Evolutionary conservation across 2,888 invertebrate species (phyloP), one percentile per base, ranked within the genome.

Genomic region (Lutraria lutraria): DNA sequence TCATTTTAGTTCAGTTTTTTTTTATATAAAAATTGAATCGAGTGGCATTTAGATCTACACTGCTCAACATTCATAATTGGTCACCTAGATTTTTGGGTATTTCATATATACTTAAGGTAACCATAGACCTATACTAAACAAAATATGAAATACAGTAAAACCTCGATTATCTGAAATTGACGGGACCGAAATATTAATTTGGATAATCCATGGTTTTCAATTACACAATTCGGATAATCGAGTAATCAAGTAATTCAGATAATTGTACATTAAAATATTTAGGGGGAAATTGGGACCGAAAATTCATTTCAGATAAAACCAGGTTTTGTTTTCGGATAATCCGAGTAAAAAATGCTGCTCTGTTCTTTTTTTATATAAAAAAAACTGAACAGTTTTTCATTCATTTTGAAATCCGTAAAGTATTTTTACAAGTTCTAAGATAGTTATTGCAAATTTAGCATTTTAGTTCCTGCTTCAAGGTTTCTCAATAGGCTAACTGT

Each of bases 391-490:
- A n/a, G 63, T 25, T 68, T n/a, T 68, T 76, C 76, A 76, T 76
- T 76, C 76, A 76, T 76, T 31, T 4, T 31, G 76, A 76, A 76
- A 76, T 76, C 76, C 76, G 29, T 76, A n/a, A 68, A 25, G n/a
- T 25, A 25, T 68, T 68, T 25, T 21, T 25, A 68, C 25, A 25
- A 31, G 34, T 13, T 76, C 76, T 34, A 15, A 31, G 34, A 13
- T 76, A 29, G 72, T 29, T 72, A 72, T 29, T 72, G 31, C 31
- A 76, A 76, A 76, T 31, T 76, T 76, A 34, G 34, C 34, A 34
- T 76, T 76, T 72, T 76, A 76, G 76, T 76, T 76, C 21, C 76
- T 76, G 76, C 76, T 76, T 76, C n/a, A 76, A 76, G 16, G 29
- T 76, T 76, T 76, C 19, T 34, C 19, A 76, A 76, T 34, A 3